These are phyloP conservation scores for Dicycla oo DNA, from an alignment of 2,888 invertebrate species.

Conservation along the genomic window DNA sequence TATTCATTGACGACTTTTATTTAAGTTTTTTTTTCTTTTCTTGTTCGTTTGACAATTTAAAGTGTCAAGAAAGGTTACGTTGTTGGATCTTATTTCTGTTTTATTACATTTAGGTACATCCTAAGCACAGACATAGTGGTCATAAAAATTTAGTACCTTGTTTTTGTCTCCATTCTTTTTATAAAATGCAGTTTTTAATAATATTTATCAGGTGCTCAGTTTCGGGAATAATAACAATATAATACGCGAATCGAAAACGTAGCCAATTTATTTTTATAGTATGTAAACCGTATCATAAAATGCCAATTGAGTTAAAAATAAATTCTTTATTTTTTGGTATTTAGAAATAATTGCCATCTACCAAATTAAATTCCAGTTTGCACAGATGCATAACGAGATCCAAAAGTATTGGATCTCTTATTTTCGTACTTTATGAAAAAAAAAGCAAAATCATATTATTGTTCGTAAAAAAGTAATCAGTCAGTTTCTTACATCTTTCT, in stretches of 20 bases:
- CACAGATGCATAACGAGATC: background rate
- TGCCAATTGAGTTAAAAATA: background rate
- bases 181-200: conserved; percentile 16
- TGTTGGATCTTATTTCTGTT: conserved; percentile 46
- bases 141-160: conserved; percentile 56
- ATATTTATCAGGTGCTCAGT: conserved; percentile 17
- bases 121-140: conserved; percentile 40
- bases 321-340: background rate
- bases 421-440: too few species aligned
- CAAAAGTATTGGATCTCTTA: background rate
- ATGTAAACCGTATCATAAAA: background rate
- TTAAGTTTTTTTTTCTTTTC: conserved; percentile 21
- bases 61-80: conserved; percentile 35
- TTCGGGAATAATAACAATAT: conserved; percentile 12
- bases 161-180: conserved; percentile 46
- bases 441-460: too few species aligned
- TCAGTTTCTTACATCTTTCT: background rate
- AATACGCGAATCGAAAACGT: conserved; percentile 5
- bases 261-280: conserved; percentile 15
- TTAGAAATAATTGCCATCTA: background rate
- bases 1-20: conserved; percentile 21
- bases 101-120: conserved; percentile 48
- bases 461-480: too few species aligned
- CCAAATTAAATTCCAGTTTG: background rate
- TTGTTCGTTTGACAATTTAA: conserved; percentile 26